Conservation (phyloP, 2,113 vertebrate genomes). For the Microcebus lehilahytsara region DNA sequence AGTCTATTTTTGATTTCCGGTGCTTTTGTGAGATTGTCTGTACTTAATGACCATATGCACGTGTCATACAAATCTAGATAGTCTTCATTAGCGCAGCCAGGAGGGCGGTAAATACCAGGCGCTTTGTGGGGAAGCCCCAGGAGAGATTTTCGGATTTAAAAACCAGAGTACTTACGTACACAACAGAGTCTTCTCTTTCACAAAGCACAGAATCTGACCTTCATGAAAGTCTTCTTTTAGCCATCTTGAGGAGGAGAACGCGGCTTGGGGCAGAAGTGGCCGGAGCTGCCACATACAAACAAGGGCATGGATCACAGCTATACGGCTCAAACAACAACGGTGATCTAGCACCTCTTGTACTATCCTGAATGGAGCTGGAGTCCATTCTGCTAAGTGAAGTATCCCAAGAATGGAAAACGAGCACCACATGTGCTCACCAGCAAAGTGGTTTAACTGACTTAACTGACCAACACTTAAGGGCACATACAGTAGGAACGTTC, state of each 20-base stretch:
- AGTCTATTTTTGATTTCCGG: neutral
- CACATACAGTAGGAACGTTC: too few species aligned
- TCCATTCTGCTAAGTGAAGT: too few species aligned
- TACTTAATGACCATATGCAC: neutral
- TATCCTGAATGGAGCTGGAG: too few species aligned
- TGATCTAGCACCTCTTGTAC: too few species aligned
- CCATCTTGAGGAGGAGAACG: neutral
- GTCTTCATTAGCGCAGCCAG: neutral
- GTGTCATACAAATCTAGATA: neutral
- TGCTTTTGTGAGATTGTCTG: neutral
- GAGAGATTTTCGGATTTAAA: neutral
- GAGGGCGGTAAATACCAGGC: neutral
- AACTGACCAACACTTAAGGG: too few species aligned
- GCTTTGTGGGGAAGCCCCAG: too few species aligned
- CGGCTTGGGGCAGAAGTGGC: neutral
- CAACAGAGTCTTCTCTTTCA: neutral
- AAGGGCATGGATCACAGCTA: too few species aligned
- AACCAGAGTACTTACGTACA: too few species aligned
- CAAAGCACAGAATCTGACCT: neutral
- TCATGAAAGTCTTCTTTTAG: neutral
- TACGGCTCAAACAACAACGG: too few species aligned
- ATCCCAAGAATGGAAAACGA: too few species aligned
- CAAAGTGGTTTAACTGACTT: too few species aligned
- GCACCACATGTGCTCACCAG: too few species aligned
- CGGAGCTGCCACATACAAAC: neutral